Percentiles rank a stretch among this genome's conserved stretches.
Evolutionary conservation across 2,797 vertebrate genomes (phyloP).

Genomic region (Rousettus madagascariensis): DNA sequence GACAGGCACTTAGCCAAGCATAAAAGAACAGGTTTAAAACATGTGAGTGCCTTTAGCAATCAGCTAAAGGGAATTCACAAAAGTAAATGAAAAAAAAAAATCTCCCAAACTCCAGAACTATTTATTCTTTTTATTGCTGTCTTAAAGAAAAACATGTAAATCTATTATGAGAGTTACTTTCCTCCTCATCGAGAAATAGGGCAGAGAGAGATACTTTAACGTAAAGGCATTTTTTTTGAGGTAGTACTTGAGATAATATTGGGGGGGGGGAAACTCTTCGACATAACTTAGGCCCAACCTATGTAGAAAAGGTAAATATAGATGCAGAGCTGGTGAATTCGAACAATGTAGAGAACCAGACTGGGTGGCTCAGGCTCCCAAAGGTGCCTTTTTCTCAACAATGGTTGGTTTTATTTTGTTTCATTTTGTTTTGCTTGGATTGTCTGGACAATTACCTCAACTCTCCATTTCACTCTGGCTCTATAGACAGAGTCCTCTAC

Average conservation of each 20-base stretch:
- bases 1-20: constrained; percentile 78
- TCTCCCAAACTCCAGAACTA: not conserved
- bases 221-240: constrained; percentile 39
- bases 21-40: constrained; percentile 71
- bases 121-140: not conserved
- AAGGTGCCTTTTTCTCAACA: constrained; percentile 20
- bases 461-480: constrained; percentile 66
- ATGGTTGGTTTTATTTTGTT: constrained; percentile 60
- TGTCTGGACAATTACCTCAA: constrained; percentile 74
- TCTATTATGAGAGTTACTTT: not conserved
- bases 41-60: constrained; percentile 26
- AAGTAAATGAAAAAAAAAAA: constrained; percentile 29
- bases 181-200: not conserved
- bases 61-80: not conserved
- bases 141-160: not conserved
- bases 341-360: constrained; percentile 54
- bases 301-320: constrained; percentile 60
- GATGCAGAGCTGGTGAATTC: constrained; percentile 47
- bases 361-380: constrained; percentile 19
- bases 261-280: not conserved
- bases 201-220: constrained; percentile 14
- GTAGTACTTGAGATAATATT: constrained; percentile 57
- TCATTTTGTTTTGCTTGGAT: constrained; percentile 73
- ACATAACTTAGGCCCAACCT: constrained; percentile 40
- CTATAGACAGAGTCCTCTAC: constrained; percentile 61